phyloP scores from a whole-genome alignment of 2,797 vertebrate genomes.

The Hapalemur alaotrensis region DNA sequence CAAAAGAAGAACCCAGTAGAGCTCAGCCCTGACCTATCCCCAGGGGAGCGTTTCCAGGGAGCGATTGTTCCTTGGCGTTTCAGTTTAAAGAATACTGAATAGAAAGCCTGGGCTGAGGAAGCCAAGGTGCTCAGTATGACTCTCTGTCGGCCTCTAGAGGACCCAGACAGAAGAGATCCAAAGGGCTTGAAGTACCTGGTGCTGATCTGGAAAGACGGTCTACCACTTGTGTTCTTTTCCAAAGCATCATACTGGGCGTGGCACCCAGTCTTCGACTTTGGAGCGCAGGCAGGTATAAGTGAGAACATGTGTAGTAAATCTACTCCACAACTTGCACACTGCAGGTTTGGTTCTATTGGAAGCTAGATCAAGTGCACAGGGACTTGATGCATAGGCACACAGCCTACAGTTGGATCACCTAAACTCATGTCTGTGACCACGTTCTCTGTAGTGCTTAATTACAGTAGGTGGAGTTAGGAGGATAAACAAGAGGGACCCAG shows the following conservation, averaged over 20 bases:
- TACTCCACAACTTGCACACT: background rate
- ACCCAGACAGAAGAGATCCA: slow-evolving; percentile 8
- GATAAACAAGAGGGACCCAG: background rate
- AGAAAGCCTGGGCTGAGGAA: background rate
- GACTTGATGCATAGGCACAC: background rate
- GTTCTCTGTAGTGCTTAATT: slow-evolving; percentile 20
- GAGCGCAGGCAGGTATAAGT: background rate
- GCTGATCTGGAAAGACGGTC: background rate
- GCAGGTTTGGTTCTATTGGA: background rate
- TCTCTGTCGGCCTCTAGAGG: background rate
- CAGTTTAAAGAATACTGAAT: slow-evolving; percentile 5
- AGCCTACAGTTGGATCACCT: background rate
- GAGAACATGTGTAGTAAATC: background rate
- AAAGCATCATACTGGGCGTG: background rate
- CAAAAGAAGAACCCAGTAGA: slow-evolving; percentile 14
- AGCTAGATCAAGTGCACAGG: background rate
- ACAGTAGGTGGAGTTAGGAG: background rate
- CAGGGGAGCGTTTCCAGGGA: background rate
- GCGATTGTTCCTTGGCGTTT: slow-evolving; percentile 18
- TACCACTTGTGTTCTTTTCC: background rate
- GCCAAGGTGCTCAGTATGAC: background rate
- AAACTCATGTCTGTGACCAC: background rate
- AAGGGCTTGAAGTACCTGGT: background rate
- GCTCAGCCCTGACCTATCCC: background rate
- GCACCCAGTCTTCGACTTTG: background rate